Base-by-base conservation (phyloP, 2,888 invertebrate genomes). In the Lasiommata megera region DNA sequence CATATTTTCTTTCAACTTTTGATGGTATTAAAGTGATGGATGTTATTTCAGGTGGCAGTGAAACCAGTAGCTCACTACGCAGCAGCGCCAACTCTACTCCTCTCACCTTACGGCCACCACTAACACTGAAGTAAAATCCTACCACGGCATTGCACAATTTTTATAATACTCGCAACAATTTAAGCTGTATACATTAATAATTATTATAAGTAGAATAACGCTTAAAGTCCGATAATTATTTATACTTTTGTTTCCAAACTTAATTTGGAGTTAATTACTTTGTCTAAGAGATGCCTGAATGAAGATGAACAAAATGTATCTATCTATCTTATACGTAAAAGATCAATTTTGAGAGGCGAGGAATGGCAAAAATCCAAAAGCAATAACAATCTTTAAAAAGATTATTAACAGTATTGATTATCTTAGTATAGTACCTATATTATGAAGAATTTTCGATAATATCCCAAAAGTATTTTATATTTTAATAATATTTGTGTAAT, bases 1-100 rank as follows among this genome's bases (percentile, higher is more conserved):
- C n/a, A n/a, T n/a, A n/a, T n/a, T n/a, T n/a, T n/a, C n/a, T n/a
- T n/a, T n/a, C n/a, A n/a, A n/a, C n/a, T n/a, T n/a, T n/a, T n/a
- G n/a, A n/a, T n/a, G n/a, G n/a, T n/a, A n/a, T n/a, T n/a, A n/a
- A n/a, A n/a, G n/a, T 34, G 9, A 11, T 48, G 8, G n/a, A n/a
- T 36, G 3, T 9, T n/a, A n/a, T 51, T 38, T 14, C 50, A 73
- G 57, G 76, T 79, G 2, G 23, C 23, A 5, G 74, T 75, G 0
- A 75, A 74, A 17, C 77, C 80, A 18, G 91, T 88, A 38, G 73
- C 88, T 31, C 82, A 86, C 57, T 89, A 89, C 63, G 91, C 83
- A 0, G 76, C 76, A 18, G 81, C 77, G 48, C 79, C 80, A 1
- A 76, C 86, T 44, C 69, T 84, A 64, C 79, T 82, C 29, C 74